These are phyloP conservation scores for Chionodraco myersi DNA, from an alignment of 2,113 vertebrate species.

Conservation along the genomic window DNA sequence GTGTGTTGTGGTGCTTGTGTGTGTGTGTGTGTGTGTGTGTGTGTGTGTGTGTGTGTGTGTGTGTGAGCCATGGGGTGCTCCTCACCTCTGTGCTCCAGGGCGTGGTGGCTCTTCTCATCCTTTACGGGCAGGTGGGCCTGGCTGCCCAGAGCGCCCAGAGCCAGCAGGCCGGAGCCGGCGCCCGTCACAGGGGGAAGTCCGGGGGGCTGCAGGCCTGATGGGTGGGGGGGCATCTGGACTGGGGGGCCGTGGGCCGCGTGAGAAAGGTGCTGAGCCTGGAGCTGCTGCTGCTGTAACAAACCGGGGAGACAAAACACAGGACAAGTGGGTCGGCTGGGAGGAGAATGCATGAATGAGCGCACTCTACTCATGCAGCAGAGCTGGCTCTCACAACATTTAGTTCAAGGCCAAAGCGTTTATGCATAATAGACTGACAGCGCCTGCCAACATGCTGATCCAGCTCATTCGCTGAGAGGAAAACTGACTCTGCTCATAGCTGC, in stretches of 20 bases:
- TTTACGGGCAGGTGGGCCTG: conserved; percentile 95
- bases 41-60: no score
- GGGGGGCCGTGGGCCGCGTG: conserved; percentile 94
- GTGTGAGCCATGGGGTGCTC: conserved; percentile 30
- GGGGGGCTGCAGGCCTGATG: conserved; percentile 92
- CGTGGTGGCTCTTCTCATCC: conserved; percentile 97
- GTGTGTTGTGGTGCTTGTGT: no score
- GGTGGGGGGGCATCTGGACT: conserved; percentile 93
- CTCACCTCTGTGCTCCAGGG: conserved; percentile 97
- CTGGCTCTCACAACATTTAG: conserved; percentile 44
- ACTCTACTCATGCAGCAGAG: conserved; percentile 43
- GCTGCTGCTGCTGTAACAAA: conserved; percentile 94
- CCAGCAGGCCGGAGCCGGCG: conserved; percentile 91
- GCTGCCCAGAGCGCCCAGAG: conserved; percentile 91
- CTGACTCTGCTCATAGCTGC: conserved; percentile 1
- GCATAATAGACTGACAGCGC: conserved; percentile 43
- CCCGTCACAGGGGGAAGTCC: conserved; percentile 90
- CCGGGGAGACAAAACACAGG: conserved; percentile 69
- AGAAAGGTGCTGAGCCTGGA: conserved; percentile 97
- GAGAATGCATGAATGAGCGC: conserved; percentile 54
- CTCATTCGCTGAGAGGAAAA: conserved; percentile 33
- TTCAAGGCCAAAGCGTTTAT: conserved; percentile 66
- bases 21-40: no score
- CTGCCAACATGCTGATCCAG: conserved; percentile 57
- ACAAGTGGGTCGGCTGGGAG: conserved; percentile 83